phyloP scores from a whole-genome alignment of 1,140 invertebrate genomes.

The Copidosoma floridanum region DNA sequence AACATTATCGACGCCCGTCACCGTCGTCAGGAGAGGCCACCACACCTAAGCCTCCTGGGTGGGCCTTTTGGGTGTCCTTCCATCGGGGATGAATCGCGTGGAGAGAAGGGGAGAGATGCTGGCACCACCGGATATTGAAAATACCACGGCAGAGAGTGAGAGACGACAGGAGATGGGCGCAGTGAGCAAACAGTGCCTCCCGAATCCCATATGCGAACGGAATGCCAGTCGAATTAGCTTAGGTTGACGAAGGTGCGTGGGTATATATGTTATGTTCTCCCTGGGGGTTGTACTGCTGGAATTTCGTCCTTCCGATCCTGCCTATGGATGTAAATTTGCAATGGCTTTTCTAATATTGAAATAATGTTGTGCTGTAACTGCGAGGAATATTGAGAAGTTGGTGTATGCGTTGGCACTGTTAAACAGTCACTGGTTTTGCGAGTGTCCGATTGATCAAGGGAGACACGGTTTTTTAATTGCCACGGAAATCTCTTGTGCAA shows the following conservation, averaged over 20 bases:
- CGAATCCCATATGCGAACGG: background rate
- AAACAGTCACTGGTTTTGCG: too few species aligned
- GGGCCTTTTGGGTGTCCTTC: background rate
- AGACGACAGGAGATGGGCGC: background rate
- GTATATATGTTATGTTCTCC: too few species aligned
- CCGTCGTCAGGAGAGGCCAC: background rate
- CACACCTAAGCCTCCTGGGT: background rate
- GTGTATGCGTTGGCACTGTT: too few species aligned
- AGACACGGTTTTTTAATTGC: too few species aligned
- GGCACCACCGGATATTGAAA: slow-evolving; percentile 44
- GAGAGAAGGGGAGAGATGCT: slow-evolving; percentile 32
- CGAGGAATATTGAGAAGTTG: too few species aligned
- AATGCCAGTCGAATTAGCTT: background rate
- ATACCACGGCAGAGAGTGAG: slow-evolving; percentile 36
- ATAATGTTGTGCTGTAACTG: too few species aligned
- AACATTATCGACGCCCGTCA: background rate
- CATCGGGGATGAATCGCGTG: background rate
- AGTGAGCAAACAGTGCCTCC: background rate
- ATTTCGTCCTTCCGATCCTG: too few species aligned
- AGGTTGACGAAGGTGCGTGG: background rate
- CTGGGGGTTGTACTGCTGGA: too few species aligned
- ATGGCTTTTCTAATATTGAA: too few species aligned
- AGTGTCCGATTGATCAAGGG: too few species aligned
- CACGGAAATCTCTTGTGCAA: too few species aligned
- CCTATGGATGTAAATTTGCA: too few species aligned